These are phyloP conservation scores for Cryptocephalus primarius DNA, from an alignment of 2,888 invertebrate species.

Conservation along the genomic window DNA sequence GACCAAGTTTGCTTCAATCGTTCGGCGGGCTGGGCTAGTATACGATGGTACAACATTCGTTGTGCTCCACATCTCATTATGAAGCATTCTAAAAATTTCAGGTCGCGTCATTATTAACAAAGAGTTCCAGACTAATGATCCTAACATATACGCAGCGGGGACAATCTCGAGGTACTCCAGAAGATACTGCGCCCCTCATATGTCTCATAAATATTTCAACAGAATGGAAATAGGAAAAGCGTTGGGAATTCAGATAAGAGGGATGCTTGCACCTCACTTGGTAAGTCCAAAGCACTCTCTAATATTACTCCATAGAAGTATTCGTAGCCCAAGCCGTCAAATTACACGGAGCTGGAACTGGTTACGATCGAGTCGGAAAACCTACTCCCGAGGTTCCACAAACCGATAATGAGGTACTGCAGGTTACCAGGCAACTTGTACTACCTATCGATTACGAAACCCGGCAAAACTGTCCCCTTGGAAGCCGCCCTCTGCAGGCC, in stretches of 20 bases:
- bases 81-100: slow-evolving; percentile 34
- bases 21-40: slow-evolving; percentile 36
- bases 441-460: slow-evolving; percentile 47
- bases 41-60: slow-evolving; percentile 20
- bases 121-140: slow-evolving; percentile 53
- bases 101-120: slow-evolving; percentile 52
- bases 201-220: slow-evolving; percentile 46
- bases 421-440: slow-evolving; percentile 49
- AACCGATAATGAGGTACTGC: slow-evolving; percentile 37
- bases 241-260: slow-evolving; percentile 31
- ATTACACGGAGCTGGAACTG: not conserved
- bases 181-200: slow-evolving; percentile 43
- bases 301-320: not conserved
- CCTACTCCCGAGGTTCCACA: slow-evolving; percentile 24
- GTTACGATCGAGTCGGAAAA: too few species aligned
- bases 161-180: slow-evolving; percentile 52
- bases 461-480: slow-evolving; percentile 45
- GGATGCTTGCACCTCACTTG: slow-evolving; percentile 15
- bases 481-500: slow-evolving; percentile 37
- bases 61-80: slow-evolving; percentile 18
- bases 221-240: slow-evolving; percentile 52
- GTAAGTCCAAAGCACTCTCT: slow-evolving; percentile 3
- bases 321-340: not conserved
- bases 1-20: slow-evolving; percentile 32
- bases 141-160: slow-evolving; percentile 54